Evolutionary conservation across 2,113 vertebrate species (phyloP), one percentile per base, ranked within the genome.

Genomic region (Mobula hypostoma): DNA sequence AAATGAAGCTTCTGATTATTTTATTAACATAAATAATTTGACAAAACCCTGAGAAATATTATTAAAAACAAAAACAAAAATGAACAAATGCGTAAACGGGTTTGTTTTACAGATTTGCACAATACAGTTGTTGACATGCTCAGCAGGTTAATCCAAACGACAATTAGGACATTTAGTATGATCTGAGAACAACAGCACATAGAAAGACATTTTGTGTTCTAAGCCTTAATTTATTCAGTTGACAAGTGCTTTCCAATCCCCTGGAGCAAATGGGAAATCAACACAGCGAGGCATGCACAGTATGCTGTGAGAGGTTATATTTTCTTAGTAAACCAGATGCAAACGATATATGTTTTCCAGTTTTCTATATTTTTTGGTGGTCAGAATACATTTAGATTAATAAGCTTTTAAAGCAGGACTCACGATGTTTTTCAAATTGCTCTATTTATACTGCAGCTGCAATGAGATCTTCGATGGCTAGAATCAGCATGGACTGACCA

Each of bases 1-100:
- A 76, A 93, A 93, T 76, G 72, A 93, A 93, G 91, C 91, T 74
- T 93, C 91, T 93, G 91, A 56, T 48, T 56, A 48, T 93, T 93
- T 93, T 74, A 93, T 74, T 93, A 93, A 93, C 91, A 74, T 72
- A 93, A 93, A 76, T 74, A 56, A 93, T 93, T 93, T 93, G 91
- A 93, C 40, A 93, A 93, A 93, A 93, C 91, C 91, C 91, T 93
- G 91, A 93, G 91, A 93, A 93, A 93, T 93, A 93, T 93, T 74
- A 93, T 72, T 74, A 93, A 93, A 93, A 93, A 92, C 36, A 17
- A 56, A 21, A 48, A 56, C 68, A 68, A 93, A 74, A 93, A 40
- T 5, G 91, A 90, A 48, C 91, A 93, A 93, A 76, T 74, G 91
- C 91, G 74, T 48, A 93, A 93, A 14, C 36, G 48, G 40, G 9